phyloP scores from a whole-genome alignment of 2,888 invertebrate species.

The Amblyteles armatorius region DNA sequence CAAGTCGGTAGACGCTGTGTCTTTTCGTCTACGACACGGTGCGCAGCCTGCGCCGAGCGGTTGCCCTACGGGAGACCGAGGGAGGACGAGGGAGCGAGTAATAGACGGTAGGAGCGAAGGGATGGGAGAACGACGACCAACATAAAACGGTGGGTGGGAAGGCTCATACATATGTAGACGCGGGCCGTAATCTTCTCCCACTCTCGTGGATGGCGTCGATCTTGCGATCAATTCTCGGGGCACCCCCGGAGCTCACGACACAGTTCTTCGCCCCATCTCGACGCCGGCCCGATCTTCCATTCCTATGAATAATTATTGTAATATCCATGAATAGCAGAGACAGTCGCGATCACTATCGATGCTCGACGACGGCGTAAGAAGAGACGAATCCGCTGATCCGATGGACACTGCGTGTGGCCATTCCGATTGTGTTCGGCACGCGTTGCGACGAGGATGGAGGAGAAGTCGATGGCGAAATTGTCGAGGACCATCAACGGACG shows the following conservation, averaged over 20 bases:
- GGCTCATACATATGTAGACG: constrained; percentile 57
- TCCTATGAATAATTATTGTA: constrained; percentile 61
- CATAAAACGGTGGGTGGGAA: constrained; percentile 26
- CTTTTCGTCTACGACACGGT: constrained; percentile 46
- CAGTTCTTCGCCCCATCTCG: not conserved
- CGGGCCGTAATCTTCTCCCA: constrained; percentile 44
- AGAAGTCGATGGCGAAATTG: not conserved
- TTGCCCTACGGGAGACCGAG: not conserved
- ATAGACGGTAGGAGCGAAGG: not conserved
- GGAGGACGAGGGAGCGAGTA: not conserved
- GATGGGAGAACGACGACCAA: constrained; percentile 1
- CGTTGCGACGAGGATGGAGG: not conserved
- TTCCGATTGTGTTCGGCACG: not conserved
- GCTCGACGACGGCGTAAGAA: constrained; percentile 1
- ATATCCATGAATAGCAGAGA: constrained; percentile 49
- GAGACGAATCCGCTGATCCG: constrained; percentile 17
- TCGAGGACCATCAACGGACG: not conserved
- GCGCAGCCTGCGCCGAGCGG: not conserved
- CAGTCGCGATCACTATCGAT: constrained; percentile 43
- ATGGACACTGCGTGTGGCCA: not conserved
- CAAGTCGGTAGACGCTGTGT: constrained; percentile 32
- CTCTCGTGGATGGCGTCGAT: constrained; percentile 28
- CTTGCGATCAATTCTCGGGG: constrained; percentile 45
- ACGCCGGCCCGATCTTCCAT: constrained; percentile 25
- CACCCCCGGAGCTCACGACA: not conserved